phyloP scores from a whole-genome alignment of 2,888 invertebrate species.

The Parnassius orleans region DNA sequence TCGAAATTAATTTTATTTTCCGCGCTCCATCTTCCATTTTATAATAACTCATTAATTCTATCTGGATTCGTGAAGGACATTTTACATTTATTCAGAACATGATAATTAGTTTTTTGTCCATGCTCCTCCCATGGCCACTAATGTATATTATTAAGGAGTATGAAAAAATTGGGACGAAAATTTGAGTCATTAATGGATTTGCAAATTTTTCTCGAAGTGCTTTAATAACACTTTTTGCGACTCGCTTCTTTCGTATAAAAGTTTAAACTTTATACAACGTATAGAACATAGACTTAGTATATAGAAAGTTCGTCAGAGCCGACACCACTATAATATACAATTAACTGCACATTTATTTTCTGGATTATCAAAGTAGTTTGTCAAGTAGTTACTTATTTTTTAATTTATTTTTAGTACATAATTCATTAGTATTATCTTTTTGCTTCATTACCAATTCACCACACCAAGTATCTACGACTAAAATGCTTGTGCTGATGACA shows the following conservation, averaged over 20 bases:
- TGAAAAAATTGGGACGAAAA: not conserved
- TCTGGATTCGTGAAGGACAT: slow-evolving; percentile 7
- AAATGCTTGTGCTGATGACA: too few relatives aligned
- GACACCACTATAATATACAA: too few relatives aligned
- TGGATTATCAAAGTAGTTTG: too few relatives aligned
- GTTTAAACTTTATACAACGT: too few relatives aligned
- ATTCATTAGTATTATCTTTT: too few relatives aligned
- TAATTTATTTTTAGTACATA: too few relatives aligned
- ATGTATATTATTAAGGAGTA: slow-evolving; percentile 5
- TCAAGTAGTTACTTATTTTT: too few relatives aligned
- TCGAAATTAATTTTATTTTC: slow-evolving; percentile 13
- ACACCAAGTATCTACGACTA: too few relatives aligned
- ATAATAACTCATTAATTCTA: slow-evolving; percentile 18
- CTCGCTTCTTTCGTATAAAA: not conserved
- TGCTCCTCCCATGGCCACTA: not conserved
- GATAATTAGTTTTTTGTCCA: slow-evolving; percentile 7
- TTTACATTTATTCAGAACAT: slow-evolving; percentile 4
- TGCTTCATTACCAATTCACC: too few relatives aligned
- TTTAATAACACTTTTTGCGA: slow-evolving; percentile 4
- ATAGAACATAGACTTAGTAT: too few relatives aligned
- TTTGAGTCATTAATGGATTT: slow-evolving; percentile 9
- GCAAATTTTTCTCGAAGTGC: slow-evolving; percentile 4
- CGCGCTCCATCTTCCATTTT: not conserved
- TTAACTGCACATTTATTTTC: too few relatives aligned
- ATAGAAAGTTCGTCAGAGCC: too few relatives aligned